These are phyloP conservation scores for Crematogaster levior DNA, from an alignment of 2,888 invertebrate species.

Conservation along the genomic window DNA sequence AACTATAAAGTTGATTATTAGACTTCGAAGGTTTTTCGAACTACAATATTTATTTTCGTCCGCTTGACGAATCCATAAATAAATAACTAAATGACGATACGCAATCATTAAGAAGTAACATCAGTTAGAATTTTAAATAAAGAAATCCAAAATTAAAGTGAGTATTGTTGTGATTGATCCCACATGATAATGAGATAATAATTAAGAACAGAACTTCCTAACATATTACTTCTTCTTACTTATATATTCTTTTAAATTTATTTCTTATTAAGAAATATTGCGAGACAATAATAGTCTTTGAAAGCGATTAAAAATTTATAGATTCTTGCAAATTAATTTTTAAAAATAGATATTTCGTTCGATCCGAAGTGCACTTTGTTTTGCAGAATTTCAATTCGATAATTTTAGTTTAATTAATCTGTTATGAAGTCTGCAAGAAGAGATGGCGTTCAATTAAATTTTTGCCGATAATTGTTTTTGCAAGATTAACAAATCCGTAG, in stretches of 20 bases:
- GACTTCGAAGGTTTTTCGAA: constrained; percentile 19
- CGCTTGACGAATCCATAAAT: background rate
- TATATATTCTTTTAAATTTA: background rate
- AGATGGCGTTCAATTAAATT: background rate
- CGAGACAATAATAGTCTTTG: background rate
- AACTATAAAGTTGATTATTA: constrained; percentile 18
- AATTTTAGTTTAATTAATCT: background rate
- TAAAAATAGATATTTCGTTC: background rate
- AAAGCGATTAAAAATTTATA: background rate
- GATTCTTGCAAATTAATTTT: background rate
- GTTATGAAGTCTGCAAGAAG: background rate
- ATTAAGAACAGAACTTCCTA: background rate
- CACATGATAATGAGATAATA: constrained; percentile 14
- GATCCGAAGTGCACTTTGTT: background rate
- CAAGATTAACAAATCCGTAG: background rate
- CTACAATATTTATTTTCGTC: constrained; percentile 30
- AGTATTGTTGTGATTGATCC: background rate
- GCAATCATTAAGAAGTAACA: background rate
- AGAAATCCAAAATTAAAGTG: constrained; percentile 22
- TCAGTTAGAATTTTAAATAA: constrained; percentile 15
- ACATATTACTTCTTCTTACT: background rate
- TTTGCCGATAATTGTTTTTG: background rate
- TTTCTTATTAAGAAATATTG: background rate
- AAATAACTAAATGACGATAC: constrained; percentile 18
- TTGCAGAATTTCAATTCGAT: background rate